Percentiles rank a stretch among this genome's conserved stretches.
Evolutionary conservation across 1,140 invertebrate genomes (phyloP).

Genomic region (Drosophila sechellia): DNA sequence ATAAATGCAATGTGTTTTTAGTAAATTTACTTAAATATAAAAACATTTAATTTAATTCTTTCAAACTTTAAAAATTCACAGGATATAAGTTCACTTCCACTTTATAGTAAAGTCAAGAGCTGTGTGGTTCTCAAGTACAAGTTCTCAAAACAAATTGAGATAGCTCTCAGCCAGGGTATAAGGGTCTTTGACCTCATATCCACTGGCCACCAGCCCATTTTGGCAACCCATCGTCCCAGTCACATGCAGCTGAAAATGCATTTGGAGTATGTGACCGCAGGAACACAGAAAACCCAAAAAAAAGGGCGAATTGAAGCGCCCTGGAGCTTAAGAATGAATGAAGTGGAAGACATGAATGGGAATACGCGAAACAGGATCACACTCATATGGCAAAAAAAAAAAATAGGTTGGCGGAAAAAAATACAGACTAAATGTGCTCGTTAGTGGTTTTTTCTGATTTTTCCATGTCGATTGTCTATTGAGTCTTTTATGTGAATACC

Average conservation of each 20-base stretch:
- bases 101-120: too few relatives aligned
- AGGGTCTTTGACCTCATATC: slow-evolving; percentile 33
- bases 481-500: neutral
- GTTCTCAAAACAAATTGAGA: neutral
- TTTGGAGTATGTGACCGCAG: slow-evolving; percentile 48
- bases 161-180: slow-evolving; percentile 5
- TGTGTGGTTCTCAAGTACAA: neutral
- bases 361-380: slow-evolving; percentile 20
- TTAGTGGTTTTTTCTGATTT: slow-evolving; percentile 57
- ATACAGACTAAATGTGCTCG: slow-evolving; percentile 57
- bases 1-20: too few relatives aligned
- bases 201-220: slow-evolving; percentile 7
- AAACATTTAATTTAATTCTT: too few relatives aligned
- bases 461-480: slow-evolving; percentile 26
- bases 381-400: slow-evolving; percentile 13
- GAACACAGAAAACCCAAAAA: slow-evolving; percentile 31
- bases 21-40: too few relatives aligned
- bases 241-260: slow-evolving; percentile 39
- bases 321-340: slow-evolving; percentile 44
- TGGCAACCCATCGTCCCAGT: slow-evolving; percentile 1
- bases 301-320: slow-evolving; percentile 19
- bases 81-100: too few relatives aligned
- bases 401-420: slow-evolving; percentile 19
- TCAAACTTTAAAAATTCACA: too few relatives aligned
- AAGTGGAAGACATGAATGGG: slow-evolving; percentile 67